Conservation (phyloP, 2,797 vertebrate genomes). For the Fistularia commersonii region DNA sequence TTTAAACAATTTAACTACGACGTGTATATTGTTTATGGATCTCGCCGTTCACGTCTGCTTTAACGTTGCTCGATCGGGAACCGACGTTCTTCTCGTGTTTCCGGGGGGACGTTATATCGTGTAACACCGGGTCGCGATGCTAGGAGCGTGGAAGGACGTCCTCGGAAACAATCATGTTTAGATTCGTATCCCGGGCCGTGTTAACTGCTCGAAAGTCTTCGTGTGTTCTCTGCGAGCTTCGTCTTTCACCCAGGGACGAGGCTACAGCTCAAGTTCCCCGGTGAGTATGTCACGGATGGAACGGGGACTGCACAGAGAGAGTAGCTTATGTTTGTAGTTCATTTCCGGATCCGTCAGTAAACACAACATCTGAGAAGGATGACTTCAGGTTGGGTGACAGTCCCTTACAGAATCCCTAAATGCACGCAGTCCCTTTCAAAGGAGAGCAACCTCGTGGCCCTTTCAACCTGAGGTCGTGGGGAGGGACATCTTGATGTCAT, state of each 20-base stretch:
- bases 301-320: not conserved
- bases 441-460: too few relatives aligned
- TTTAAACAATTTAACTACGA: too few relatives aligned
- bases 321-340: too few relatives aligned
- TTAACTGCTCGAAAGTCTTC: slow-evolving; percentile 24
- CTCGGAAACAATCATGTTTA: slow-evolving; percentile 56
- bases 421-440: too few relatives aligned
- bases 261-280: slow-evolving; percentile 26
- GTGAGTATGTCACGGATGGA: slow-evolving; percentile 41
- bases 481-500: too few relatives aligned
- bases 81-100: slow-evolving; percentile 8
- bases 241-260: slow-evolving; percentile 16
- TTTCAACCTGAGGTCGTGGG: too few relatives aligned
- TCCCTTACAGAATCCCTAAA: too few relatives aligned
- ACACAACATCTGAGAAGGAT: too few relatives aligned
- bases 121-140: slow-evolving; percentile 16
- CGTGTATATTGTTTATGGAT: too few relatives aligned
- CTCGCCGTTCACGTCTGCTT: too few relatives aligned
- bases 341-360: too few relatives aligned
- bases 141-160: slow-evolving; percentile 55
- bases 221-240: slow-evolving; percentile 7
- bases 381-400: too few relatives aligned
- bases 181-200: slow-evolving; percentile 36
- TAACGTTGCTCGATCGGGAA: slow-evolving; percentile 33
- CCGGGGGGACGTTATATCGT: slow-evolving; percentile 15